Conservation (phyloP, 2,797 vertebrate genomes). For the Acipenser transmontanus region DNA sequence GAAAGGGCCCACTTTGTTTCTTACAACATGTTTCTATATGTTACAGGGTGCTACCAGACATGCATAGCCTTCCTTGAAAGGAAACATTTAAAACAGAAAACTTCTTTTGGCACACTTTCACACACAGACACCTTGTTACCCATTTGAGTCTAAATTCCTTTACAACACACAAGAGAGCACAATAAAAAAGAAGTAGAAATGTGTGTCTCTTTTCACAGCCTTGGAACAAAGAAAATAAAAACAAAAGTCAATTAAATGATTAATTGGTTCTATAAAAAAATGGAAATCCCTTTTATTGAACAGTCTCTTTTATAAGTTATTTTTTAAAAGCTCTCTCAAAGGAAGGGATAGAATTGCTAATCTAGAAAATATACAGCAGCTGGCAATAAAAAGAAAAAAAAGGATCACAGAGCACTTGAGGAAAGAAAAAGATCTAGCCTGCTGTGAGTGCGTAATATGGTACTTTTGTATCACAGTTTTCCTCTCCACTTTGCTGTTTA, state of each 20-base stretch:
- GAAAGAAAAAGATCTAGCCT: background rate
- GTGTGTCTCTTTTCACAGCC: constrained; percentile 1
- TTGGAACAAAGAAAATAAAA: constrained; percentile 2
- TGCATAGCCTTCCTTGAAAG: too few relatives aligned
- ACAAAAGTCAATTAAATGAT: constrained; percentile 12
- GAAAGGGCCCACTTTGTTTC: too few relatives aligned
- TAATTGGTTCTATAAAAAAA: constrained; percentile 1
- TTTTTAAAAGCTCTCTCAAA: constrained; percentile 3
- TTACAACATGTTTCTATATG: too few relatives aligned
- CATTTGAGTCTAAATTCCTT: background rate
- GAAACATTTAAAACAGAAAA: too few relatives aligned
- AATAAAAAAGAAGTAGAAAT: background rate
- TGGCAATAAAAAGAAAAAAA: background rate
- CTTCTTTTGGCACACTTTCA: background rate
- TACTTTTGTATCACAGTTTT: constrained; percentile 6
- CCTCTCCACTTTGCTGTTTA: constrained; percentile 18
- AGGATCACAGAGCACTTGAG: background rate
- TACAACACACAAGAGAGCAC: background rate
- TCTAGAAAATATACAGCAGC: background rate
- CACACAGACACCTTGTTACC: background rate
- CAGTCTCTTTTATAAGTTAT: background rate
- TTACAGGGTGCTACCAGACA: too few relatives aligned
- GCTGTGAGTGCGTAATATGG: background rate
- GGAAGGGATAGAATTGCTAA: constrained; percentile 4
- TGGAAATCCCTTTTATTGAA: constrained; percentile 1